Percentiles rank a stretch among this genome's conserved stretches.
Evolutionary conservation across 2,113 vertebrate species (phyloP).

Genomic region (Illadopsis cleaveri): DNA sequence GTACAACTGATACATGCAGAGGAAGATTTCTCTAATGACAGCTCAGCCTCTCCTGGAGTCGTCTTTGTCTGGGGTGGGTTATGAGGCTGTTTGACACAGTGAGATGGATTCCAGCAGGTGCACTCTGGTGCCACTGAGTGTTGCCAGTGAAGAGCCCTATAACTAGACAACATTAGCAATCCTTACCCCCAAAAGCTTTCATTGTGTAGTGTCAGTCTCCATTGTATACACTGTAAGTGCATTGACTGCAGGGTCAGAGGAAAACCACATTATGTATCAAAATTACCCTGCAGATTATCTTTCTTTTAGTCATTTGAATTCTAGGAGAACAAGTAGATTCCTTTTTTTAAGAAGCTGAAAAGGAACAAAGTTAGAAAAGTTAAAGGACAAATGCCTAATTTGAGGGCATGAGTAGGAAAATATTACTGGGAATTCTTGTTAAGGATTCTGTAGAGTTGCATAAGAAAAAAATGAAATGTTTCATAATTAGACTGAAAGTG

Average conservation of each 20-base stretch:
- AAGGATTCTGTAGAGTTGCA: not conserved
- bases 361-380: not conserved
- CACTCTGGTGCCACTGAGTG: not conserved
- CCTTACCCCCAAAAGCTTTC: not conserved
- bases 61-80: not conserved
- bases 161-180: not conserved
- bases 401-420: not conserved
- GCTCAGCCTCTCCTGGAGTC: not conserved
- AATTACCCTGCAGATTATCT: not conserved
- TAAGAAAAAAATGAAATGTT: not conserved
- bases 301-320: not conserved
- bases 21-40: not conserved
- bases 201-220: not conserved
- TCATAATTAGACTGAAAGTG: conserved; percentile 4
- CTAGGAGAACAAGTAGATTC: not conserved
- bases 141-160: not conserved
- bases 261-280: not conserved
- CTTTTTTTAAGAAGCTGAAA: not conserved
- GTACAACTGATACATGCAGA: not conserved
- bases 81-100: not conserved
- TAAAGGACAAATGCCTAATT: not conserved
- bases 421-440: not conserved
- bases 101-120: not conserved
- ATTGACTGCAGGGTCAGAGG: not conserved
- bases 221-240: not conserved